phyloP scores from a whole-genome alignment of 2,113 vertebrate genomes.

The Pelecanoides urinatrix region DNA sequence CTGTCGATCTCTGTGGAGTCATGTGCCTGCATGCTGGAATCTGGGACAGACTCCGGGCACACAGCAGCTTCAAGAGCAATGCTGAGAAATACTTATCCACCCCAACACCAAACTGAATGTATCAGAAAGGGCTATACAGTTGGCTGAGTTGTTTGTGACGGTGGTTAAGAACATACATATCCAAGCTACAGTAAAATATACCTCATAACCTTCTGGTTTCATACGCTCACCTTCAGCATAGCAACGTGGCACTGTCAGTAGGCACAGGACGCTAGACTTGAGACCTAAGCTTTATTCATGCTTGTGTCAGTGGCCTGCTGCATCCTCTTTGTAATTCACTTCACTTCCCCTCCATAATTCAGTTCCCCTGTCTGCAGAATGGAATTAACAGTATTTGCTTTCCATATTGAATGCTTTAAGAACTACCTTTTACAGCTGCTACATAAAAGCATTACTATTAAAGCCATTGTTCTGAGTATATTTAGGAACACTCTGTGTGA shows the following conservation, averaged over 20 bases:
- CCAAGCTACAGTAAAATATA: background rate
- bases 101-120: background rate
- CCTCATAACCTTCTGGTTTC: background rate
- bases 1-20: background rate
- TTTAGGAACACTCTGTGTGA: constrained; percentile 20
- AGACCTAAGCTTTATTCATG: background rate
- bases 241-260: background rate
- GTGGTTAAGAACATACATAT: background rate
- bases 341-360: background rate
- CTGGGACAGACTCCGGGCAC: background rate
- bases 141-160: background rate
- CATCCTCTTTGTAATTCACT: background rate
- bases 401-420: background rate
- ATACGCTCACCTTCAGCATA: background rate
- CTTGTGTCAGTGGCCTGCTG: background rate
- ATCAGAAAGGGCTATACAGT: background rate
- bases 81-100: background rate
- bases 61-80: background rate
- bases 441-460: background rate
- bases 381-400: background rate
- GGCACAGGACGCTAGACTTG: background rate
- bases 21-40: background rate
- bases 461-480: background rate
- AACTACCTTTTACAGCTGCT: background rate
- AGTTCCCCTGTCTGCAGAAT: background rate